Percentiles rank a stretch among this genome's conserved stretches.
phyloP scores from a whole-genome alignment of 2,797 vertebrate species.

The Tenualosa ilisha region DNA sequence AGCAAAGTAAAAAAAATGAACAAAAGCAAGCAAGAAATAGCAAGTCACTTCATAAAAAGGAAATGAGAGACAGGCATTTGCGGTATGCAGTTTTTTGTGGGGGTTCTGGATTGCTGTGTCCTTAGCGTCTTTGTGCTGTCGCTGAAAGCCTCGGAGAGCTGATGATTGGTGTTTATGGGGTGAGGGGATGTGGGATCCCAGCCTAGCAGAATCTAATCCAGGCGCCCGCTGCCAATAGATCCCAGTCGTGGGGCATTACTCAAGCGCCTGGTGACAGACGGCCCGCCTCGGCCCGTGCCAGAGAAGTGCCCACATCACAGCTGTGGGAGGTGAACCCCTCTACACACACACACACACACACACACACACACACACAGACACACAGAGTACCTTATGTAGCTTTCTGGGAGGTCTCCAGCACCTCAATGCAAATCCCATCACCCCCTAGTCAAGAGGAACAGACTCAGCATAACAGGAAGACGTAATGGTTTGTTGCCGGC shows the following conservation, averaged over 20 bases:
- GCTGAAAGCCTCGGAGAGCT: neutral
- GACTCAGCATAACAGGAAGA: neutral
- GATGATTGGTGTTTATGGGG: neutral
- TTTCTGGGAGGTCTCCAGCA: neutral
- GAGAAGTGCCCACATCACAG: slow-evolving; percentile 18
- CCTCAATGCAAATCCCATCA: neutral
- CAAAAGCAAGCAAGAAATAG: neutral
- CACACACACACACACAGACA: neutral
- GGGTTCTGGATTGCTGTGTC: neutral
- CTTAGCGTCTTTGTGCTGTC: neutral
- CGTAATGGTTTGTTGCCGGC: slow-evolving; percentile 5
- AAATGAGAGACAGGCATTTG: neutral
- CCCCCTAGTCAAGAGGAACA: neutral
- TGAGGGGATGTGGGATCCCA: neutral
- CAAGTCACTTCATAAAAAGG: neutral
- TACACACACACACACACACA: neutral
- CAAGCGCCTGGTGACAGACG: slow-evolving; percentile 30
- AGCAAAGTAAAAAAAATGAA: neutral
- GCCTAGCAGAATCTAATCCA: neutral
- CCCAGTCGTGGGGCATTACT: neutral
- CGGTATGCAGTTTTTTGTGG: neutral
- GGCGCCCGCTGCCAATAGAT: neutral
- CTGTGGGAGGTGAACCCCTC: neutral
- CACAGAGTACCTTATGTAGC: neutral
- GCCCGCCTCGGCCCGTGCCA: slow-evolving; percentile 28